Base-by-base conservation (phyloP, 2,113 vertebrate genomes). In the Elephas maximus region DNA sequence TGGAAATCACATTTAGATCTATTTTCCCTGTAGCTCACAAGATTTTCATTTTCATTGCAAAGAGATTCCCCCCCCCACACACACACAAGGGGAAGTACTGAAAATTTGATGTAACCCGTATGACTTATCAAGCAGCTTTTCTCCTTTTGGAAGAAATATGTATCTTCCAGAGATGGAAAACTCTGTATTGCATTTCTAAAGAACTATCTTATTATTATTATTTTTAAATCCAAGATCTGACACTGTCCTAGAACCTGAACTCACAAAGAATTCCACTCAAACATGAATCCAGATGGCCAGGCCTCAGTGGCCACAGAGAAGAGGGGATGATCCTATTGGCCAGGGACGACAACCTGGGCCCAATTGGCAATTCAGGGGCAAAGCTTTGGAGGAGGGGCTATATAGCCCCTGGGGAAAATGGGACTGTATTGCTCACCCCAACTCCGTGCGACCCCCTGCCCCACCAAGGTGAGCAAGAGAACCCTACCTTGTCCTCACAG, bases 21-120 rank as follows among this genome's bases (percentile, higher is more conserved):
- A 90, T 86, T 89, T 95, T n/a, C 85, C 41, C 33, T 69, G 8
- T 37, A 62, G 20, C 17, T 12, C 24, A 26, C n/a, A 74, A 44
- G 12, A 91, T 82, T 95, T 93, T 91, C 62, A 77, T 92, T 94
- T 96, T 88, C 44, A 76, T 44, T 37, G n/a, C 20, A 73, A 73
- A 80, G 57, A 92, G 4, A 67, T 9, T 30, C 5, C 30, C 12
- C 8, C 11, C 28, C 28, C 65, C 28, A n/a, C n/a, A n/a, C n/a
- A n/a, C n/a, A n/a, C 65, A 30, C 57, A 14, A 91, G n/a, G 94
- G 14, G 21, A 89, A 14, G 9, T 51, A 57, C 69, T 91, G 37
- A 92, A 94, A 97, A 67, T 86, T 90, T 94, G 95, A 96, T 65
- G 51, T 24, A 63, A 28, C 23, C 63, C 91, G 48, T 76, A 85